Conservation (phyloP, 2,113 vertebrate species). For the Otis tarda region DNA sequence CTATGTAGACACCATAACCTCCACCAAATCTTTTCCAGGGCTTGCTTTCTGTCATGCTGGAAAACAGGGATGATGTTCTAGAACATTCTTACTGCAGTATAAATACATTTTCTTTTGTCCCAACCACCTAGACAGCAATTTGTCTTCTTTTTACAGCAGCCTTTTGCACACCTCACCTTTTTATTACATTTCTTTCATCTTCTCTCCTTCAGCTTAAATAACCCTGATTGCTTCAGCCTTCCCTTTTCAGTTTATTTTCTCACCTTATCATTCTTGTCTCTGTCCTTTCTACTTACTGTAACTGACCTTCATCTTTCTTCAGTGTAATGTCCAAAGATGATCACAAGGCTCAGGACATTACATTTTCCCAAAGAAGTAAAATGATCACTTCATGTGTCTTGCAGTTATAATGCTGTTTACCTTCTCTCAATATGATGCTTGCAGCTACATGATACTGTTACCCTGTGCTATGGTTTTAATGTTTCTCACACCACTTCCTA, state of each 20-base stretch:
- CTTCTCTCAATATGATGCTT: not conserved
- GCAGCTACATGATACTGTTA: not conserved
- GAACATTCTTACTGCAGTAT: not conserved
- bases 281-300: not conserved
- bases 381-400: not conserved
- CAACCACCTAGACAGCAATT: not conserved
- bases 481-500: not conserved
- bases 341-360: not conserved
- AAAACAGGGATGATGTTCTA: not conserved
- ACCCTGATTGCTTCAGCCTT: not conserved
- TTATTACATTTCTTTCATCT: fast-evolving
- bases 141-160: not conserved
- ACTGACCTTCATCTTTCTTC: not conserved
- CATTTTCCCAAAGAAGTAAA: not conserved
- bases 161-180: not conserved
- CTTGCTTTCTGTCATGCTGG: not conserved
- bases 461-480: not conserved
- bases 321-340: not conserved
- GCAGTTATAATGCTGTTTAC: not conserved
- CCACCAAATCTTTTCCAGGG: not conserved
- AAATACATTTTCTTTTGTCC: not conserved
- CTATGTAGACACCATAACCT: not conserved
- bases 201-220: not conserved
- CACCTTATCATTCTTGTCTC: not conserved
- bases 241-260: not conserved